A percentile compares a stretch with the other conserved stretches of the same genome.
These are phyloP conservation scores for Amphiura filiformis DNA, from an alignment of 35 echinoderm and acorn worm genomes.

Conservation along the genomic window DNA sequence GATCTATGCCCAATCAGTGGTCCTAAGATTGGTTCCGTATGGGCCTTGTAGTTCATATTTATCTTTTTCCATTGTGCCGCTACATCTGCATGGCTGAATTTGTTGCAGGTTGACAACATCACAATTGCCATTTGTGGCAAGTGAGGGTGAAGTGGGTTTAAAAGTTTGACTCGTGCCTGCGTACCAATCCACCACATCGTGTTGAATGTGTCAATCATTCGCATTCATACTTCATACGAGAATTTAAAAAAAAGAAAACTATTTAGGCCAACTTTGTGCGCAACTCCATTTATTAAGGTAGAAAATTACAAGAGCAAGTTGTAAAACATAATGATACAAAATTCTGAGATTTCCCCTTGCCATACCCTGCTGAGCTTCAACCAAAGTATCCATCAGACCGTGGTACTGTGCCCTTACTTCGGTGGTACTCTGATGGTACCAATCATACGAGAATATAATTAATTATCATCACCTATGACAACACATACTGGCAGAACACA, in stretches of 20 bases:
- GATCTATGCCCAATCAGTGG: constrained; percentile 1
- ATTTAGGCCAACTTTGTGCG: too few relatives aligned
- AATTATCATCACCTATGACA: background rate
- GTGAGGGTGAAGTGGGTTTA: background rate
- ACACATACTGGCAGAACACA: too few relatives aligned
- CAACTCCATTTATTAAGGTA: too few relatives aligned
- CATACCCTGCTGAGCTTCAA: too few relatives aligned
- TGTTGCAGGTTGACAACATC: constrained; percentile 1
- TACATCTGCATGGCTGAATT: constrained; percentile 6
- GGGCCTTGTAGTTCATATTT: background rate
- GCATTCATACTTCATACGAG: too few relatives aligned
- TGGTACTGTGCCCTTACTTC: too few relatives aligned
- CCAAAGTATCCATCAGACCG: too few relatives aligned
- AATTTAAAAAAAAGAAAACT: too few relatives aligned
- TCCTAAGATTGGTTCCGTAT: background rate
- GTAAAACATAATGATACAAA: too few relatives aligned
- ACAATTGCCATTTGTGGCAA: background rate
- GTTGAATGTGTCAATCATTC: too few relatives aligned
- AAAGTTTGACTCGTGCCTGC: background rate
- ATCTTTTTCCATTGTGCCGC: background rate
- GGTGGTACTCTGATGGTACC: background rate
- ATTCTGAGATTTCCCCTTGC: too few relatives aligned
- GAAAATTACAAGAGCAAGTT: too few relatives aligned
- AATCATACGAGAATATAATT: background rate
- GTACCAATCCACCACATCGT: background rate